Base-by-base conservation (phyloP, 2,888 invertebrate genomes). In the Nudaria mundana region DNA sequence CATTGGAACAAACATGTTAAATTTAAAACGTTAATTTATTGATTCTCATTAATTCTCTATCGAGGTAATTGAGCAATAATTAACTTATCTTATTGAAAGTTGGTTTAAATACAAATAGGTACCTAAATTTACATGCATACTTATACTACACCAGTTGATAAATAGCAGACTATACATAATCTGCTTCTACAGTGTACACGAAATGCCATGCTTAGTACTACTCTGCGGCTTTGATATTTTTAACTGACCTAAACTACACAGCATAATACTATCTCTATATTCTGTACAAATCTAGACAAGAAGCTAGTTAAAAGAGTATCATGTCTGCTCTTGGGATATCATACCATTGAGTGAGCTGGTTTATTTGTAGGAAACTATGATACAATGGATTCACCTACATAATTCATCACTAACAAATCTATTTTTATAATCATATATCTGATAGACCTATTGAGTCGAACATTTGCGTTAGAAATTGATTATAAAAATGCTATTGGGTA, bases 121-220 rank as follows among this genome's bases (percentile, higher is more conserved):
- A n/a, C n/a, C n/a, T n/a, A n/a, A n/a, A n/a, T n/a, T n/a, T n/a
- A n/a, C n/a, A n/a, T n/a, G n/a, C n/a, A n/a, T n/a, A n/a, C n/a
- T n/a, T n/a, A n/a, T n/a, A n/a, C n/a, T n/a, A n/a, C n/a, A n/a
- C n/a, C 61, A 66, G 67, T 52, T 61, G 60, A 59, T 71, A 57
- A 49, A 28, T 25, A 42, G 57, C 58, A 66, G 55, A 63, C 66
- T 67, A 59, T 61, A 49, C 58, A 60, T 38, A 1, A 33, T 25
- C 44, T 39, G 63, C 66, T 73, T 66, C 39, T 40, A 59, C 50
- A 71, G 63, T 66, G 66, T 57, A 69, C 62, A 72, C 55, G 44
- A 69, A 55, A 20, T 34, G 42, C 71, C 69, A 71, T 66, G 54
- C 48, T 56, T 48, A n/a, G n/a, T n/a, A n/a, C n/a, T n/a, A n/a